Evolutionary conservation across 1,140 invertebrate species (phyloP), one percentile per base, ranked within the genome.

Genomic region (Achatina immaculata): DNA sequence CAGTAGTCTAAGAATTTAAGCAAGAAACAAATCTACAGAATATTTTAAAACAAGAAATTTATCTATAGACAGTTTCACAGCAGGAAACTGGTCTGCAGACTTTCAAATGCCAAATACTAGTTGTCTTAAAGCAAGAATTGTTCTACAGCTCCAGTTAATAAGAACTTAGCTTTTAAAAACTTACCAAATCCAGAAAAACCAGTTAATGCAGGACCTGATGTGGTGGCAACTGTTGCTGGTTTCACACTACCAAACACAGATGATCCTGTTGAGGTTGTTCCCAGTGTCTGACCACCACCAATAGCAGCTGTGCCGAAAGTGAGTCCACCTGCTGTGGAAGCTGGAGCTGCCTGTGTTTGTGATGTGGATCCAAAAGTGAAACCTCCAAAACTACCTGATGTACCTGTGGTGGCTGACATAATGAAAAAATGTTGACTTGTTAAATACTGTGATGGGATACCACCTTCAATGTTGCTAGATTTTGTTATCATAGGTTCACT

Each of bases 331-430:
- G 72, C 58, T 62, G 84, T 42, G 14, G 76, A 6, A 43, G 83
- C 65, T 0, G 31, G 42, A 24, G 73, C 31, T 36, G 76, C 43
- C n/a, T 78, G n/a, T 19, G 71, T 28, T 38, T 45, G 36, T 36
- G 80, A 9, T 1, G 76, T 9, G n/a, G 78, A 14, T 38, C 85
- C 84, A 83, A 85, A 84, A 21, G 62, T 74, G 71, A 86, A 87
- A 7, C 86, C 85, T 43, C 80, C 72, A 69, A 73, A n/a, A n/a
- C 81, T n/a, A 14, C 74, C 58, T 45, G 43, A 9, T 45, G 43
- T 9, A n/a, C n/a, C n/a, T n/a, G n/a, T n/a, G n/a, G n/a, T n/a
- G n/a, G n/a, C n/a, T n/a, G n/a, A n/a, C n/a, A n/a, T n/a, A n/a
- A n/a, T n/a, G n/a, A n/a, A n/a, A n/a, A n/a, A n/a, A n/a, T n/a